A percentile compares a stretch with the other conserved stretches of the same genome.
Conservation (phyloP, 2,113 vertebrate genomes). For the Azemiops feae region DNA sequence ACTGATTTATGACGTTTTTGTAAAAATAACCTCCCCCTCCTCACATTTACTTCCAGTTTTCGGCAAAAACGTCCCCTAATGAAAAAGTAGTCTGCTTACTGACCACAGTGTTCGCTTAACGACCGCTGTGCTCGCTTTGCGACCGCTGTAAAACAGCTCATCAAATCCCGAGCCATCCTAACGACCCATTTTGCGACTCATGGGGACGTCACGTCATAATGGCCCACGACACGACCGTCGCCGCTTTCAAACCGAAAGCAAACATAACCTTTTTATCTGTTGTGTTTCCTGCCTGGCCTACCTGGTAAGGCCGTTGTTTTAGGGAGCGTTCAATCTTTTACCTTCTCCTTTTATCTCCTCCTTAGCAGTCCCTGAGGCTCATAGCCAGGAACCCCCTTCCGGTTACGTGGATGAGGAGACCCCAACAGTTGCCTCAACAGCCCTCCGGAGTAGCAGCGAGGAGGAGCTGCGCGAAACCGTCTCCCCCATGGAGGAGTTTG, state of each 20-base stretch:
- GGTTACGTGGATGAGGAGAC: conserved; percentile 75
- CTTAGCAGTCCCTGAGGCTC: conserved; percentile 67
- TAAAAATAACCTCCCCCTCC: too few relatives aligned
- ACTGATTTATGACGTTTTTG: too few relatives aligned
- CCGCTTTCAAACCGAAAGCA: not conserved
- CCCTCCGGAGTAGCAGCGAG: conserved; percentile 72
- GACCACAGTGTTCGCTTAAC: too few relatives aligned
- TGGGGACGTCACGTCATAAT: too few relatives aligned
- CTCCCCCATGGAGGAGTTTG: conserved; percentile 84
- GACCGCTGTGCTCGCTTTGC: too few relatives aligned
- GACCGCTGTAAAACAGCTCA: too few relatives aligned
- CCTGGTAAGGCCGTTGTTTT: not conserved
- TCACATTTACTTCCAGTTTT: too few relatives aligned
- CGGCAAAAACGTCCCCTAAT: too few relatives aligned
- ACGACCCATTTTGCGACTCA: too few relatives aligned
- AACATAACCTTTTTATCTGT: not conserved
- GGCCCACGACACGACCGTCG: too few relatives aligned
- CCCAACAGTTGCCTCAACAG: conserved; percentile 30
- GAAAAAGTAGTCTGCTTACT: too few relatives aligned
- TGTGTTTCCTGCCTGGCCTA: not conserved
- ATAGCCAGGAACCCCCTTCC: conserved; percentile 61
- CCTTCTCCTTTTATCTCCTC: not conserved
- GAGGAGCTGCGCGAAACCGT: conserved; percentile 81
- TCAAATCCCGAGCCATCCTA: too few relatives aligned
- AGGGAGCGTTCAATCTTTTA: not conserved